Evolutionary conservation across 2,888 invertebrate species (phyloP), one percentile per base, ranked within the genome.

Genomic region (Altica lythri): DNA sequence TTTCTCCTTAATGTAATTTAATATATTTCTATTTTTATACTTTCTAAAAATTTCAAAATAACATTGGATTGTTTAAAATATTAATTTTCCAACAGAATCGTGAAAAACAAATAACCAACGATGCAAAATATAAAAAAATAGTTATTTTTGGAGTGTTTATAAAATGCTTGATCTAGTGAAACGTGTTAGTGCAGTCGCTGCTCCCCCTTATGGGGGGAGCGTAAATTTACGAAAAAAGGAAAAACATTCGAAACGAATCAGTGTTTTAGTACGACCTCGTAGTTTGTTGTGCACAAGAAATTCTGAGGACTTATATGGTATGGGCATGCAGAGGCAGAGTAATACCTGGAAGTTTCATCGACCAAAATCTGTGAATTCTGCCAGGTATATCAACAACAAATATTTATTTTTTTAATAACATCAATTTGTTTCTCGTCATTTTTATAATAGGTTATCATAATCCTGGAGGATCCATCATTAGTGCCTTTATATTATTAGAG

Each of bases 281-380:
- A 76, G 76, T 68, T 68, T 75, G 37, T 57, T 76, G 55, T 75
- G 75, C 58, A 64, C 69, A 22, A 68, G 64, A 22, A 70, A 67
- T 53, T 64, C 66, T 6, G 70, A 70, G 34, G 70, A 71, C 45
- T 66, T 69, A 42, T 71, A 72, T 61, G 59, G 66, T 35, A 67
- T 64, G 53, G 71, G 67, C 44, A 68, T 68, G 44, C 74, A 75
- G 59, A 72, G 73, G 53, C 71, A 71, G 46, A 75, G 75, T 62
- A 67, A 72, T 61, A 76, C 75, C 10, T 76, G 76, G 76, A 75
- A 75, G 59, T 76, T 75, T 61, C 73, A 75, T 54, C 68, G 75
- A 46, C 74, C 72, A 10, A 75, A 74, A 59, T 75, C 75, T 18
- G 63, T 68, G 64, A 75, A 19, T 17, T 40, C 40, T 17, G 22